A percentile compares a stretch with the other conserved stretches of the same genome.
Evolutionary conservation across 1,140 invertebrate species (phyloP).

Genomic region (Euborellia annulipes): DNA sequence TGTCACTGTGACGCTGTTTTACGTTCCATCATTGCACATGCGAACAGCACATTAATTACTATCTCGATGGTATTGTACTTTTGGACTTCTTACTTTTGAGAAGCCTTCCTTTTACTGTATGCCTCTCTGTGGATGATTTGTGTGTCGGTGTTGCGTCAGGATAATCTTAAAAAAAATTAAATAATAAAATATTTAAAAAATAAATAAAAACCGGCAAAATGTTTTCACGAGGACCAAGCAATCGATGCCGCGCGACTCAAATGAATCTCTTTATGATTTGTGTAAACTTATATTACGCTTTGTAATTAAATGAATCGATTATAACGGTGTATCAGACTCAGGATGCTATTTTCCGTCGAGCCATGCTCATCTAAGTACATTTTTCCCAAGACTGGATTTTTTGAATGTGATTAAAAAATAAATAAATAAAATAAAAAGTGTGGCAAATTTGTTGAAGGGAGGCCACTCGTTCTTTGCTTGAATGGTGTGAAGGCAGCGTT

Average conservation of each 20-base stretch:
- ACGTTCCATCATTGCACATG: conserved; percentile 12
- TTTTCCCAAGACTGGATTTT: conserved; percentile 9
- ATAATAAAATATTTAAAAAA: no score
- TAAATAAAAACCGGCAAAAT: not conserved
- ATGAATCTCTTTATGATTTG: conserved; percentile 13
- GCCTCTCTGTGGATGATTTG: conserved; percentile 11
- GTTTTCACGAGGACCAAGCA: conserved; percentile 15
- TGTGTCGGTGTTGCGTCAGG: conserved; percentile 15
- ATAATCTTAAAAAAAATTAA: conserved; percentile 6
- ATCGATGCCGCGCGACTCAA: conserved; percentile 8
- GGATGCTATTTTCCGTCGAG: conserved; percentile 13
- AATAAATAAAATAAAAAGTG: conserved; percentile 10
- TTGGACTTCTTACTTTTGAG: conserved; percentile 5
- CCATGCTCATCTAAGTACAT: conserved; percentile 12
- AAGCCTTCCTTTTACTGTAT: conserved; percentile 1
- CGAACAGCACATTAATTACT: conserved; percentile 8
- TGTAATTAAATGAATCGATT: conserved; percentile 11
- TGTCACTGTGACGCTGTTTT: conserved; percentile 13
- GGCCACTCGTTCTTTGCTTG: conserved; percentile 13
- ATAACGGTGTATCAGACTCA: conserved; percentile 11
- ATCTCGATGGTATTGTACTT: conserved; percentile 10
- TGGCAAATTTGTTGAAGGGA: conserved; percentile 12
- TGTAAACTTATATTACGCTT: conserved; percentile 11
- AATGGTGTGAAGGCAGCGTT: conserved; percentile 5
- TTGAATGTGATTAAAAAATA: conserved; percentile 4